Percentiles rank a stretch among this genome's conserved stretches.
Conservation (phyloP, 2,113 vertebrate genomes). For the Apteryx mantelli region DNA sequence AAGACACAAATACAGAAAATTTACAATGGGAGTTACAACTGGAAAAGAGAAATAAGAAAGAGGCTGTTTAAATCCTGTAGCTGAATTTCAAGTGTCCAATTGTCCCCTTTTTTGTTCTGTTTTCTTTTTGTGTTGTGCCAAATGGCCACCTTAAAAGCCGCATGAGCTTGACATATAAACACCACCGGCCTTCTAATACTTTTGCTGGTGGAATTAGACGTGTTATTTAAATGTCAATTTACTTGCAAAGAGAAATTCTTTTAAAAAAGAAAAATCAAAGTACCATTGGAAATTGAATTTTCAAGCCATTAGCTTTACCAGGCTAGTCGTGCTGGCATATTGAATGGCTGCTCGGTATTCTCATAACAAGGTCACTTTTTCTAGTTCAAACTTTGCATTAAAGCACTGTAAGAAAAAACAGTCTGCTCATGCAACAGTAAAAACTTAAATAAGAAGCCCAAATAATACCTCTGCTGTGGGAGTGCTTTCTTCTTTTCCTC, state of each 20-base stretch:
- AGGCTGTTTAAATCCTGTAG: neutral
- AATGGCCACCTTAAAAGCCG: neutral
- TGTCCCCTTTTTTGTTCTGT: neutral
- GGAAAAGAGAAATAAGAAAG: neutral
- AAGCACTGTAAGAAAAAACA: neutral
- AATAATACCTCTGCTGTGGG: neutral
- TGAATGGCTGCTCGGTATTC: constrained; percentile 28
- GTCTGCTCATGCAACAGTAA: neutral
- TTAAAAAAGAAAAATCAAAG: constrained; percentile 19
- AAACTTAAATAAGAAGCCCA: constrained; percentile 12
- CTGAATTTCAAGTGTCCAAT: neutral
- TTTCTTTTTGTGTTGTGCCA: neutral
- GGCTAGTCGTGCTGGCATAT: neutral
- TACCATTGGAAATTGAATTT: constrained; percentile 38
- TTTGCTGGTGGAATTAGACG: constrained; percentile 19
- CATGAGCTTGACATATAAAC: neutral
- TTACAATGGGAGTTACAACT: neutral
- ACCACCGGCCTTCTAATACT: neutral
- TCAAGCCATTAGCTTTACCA: constrained; percentile 29
- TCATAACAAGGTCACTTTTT: constrained; percentile 9
- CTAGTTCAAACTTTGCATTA: constrained; percentile 11
- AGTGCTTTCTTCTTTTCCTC: neutral
- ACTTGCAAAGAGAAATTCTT: neutral
- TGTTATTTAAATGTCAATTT: constrained; percentile 17
- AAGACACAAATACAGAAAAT: neutral